Base-by-base conservation (phyloP, 2,113 vertebrate species). In the Leucosticte australis region DNA sequence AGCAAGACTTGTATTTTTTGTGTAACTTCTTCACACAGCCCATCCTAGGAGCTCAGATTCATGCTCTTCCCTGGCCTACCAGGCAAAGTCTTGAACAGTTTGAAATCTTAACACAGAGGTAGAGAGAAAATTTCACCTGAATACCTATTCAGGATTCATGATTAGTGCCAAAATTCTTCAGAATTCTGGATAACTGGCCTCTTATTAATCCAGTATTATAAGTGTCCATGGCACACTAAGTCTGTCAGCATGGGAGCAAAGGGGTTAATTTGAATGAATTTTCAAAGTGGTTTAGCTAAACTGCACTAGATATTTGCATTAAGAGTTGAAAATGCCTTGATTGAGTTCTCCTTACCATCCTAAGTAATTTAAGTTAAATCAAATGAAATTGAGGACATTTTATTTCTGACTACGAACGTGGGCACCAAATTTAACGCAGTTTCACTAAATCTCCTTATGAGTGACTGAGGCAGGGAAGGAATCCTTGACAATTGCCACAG, bases 321-420 rank as follows among this genome's bases (percentile, higher is more conserved):
- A 55, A 33, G 89, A 87, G 35, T 57, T 91, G 76, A 89, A 95
- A 94, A 82, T 30, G 14, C n/a, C 41, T 71, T 75, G 81, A 91
- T 92, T 89, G 60, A 46, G 62, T 92, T 92, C 64, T 73, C 63
- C 80, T 78, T 89, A 68, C 73, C 47, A 50, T 78, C 39, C 64
- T 47, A 90, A 86, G 35, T 13, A 17, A 80, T 88, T 83, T 70
- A 73, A 89, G 57, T 60, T 82, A 82, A 92, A 60, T 77, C 46
- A 87, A 92, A 95, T 76, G 30, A 52, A 89, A 73, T 75, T 75
- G 87, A 92, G 85, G 33, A n/a, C 59, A 50, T 94, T 89, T 94
- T 79, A 74, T 65, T 94, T 92, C 76, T 85, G 88, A 64, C 74
- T 87, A 62, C 31, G 70, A 89, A 35, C 0, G 13, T 50, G 37